Evolutionary conservation across 2,797 vertebrate species (phyloP), one percentile per base, ranked within the genome.

Genomic region (Phoebastria nigripes): DNA sequence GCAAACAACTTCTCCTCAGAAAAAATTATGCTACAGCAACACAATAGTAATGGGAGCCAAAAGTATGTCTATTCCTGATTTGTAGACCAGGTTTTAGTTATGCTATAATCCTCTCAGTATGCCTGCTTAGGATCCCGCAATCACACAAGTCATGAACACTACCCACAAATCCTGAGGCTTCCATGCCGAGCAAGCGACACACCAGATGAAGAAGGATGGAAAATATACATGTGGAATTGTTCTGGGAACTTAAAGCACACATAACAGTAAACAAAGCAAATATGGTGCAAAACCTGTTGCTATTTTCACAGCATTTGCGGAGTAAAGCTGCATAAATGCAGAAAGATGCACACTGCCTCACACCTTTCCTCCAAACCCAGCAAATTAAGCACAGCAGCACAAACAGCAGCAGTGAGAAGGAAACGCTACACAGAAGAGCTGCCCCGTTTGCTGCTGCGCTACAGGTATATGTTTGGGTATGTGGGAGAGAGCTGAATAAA

Each of bases 141-240:
- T 93, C 89, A 94, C 93, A 95, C 71, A 25, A 96, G 89, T 95
- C 96, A 96, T 92, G 96, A 95, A 92, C 86, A 95, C 92, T 95
- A 95, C 93, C 74, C 95, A 96, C 93, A 96, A 95, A 96, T 95
- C 95, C 90, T 90, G 44, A 5, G 0, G 83, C 93, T 96, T 90
- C 91, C 74, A 37, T 93, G 88, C 93, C 9, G 93, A 96, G 96
- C 67, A 93, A 97, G 80, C 39, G 9, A 96, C 95, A 97, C 96
- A 96, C 96, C 96, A 97, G 96, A 97, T 94, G 96, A 97, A 97
- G 94, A 93, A 82, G 59, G 91, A 95, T 95, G 74, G 95, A 97
- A 96, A 97, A 97, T 95, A 96, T 97, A 96, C 94, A 95, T 96
- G 95, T 95, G 96, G 96, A 97, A 97, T 97, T 96, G 95, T 97